Conservation (phyloP, 2,113 vertebrate genomes). For the Amphiprion percula region DNA sequence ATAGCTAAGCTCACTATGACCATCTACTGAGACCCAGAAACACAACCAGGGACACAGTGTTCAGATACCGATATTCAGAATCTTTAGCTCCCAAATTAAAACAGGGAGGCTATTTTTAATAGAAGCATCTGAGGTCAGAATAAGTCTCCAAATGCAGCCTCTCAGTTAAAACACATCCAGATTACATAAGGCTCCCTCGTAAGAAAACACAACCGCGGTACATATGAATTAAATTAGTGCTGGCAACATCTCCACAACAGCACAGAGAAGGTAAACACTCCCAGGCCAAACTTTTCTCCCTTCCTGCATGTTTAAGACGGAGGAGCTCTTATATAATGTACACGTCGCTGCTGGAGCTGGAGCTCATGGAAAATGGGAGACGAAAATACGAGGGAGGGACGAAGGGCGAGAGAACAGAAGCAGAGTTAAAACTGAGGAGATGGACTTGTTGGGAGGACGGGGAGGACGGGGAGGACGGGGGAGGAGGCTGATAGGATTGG, state of each 20-base stretch:
- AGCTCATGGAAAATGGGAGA: conserved; percentile 73
- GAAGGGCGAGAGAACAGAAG: conserved; percentile 15
- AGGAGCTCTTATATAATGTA: conserved; percentile 68
- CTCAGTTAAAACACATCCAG: conserved; percentile 56
- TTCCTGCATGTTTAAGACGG: conserved; percentile 51
- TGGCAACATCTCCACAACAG: conserved; percentile 72
- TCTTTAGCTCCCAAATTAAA: conserved; percentile 39
- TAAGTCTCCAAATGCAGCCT: conserved; percentile 39
- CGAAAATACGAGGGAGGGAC: conserved; percentile 41
- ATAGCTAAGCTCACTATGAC: conserved; percentile 5
- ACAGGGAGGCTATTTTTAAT: conserved; percentile 7
- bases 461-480: conserved; percentile 22
- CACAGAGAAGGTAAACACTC: conserved; percentile 75
- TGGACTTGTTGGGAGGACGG: conserved; percentile 54
- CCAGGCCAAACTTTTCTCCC: conserved; percentile 55
- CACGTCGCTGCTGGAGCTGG: conserved; percentile 37
- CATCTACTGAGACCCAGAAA: conserved; percentile 23
- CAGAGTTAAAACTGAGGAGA: conserved; percentile 28
- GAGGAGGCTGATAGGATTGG: conserved; percentile 77
- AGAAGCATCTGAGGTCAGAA: conserved; percentile 26
- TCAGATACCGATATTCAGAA: conserved; percentile 20
- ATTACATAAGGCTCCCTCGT: conserved; percentile 58
- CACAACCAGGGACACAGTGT: conserved; percentile 17
- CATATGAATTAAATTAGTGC: conserved; percentile 75
- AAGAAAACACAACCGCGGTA: conserved; percentile 23